Conservation (phyloP, 1,140 invertebrate genomes). For the Diprion similis region DNA sequence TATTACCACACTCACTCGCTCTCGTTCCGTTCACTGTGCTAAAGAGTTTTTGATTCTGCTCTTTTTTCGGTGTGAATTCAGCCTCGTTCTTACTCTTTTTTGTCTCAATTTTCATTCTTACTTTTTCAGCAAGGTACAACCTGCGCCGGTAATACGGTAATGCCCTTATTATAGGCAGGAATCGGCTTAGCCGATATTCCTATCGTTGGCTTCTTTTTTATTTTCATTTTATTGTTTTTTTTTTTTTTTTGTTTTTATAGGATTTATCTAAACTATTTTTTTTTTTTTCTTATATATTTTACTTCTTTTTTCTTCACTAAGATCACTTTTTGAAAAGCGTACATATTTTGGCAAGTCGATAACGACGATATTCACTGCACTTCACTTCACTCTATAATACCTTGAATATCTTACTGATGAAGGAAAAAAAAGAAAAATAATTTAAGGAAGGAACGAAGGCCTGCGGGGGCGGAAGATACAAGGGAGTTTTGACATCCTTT, state of each 20-base stretch:
- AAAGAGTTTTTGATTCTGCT: slow-evolving; percentile 6
- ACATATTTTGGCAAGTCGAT: slow-evolving; percentile 18
- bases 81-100: background rate
- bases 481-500: background rate
- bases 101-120: background rate
- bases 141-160: slow-evolving; percentile 42
- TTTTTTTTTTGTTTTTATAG: background rate
- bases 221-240: background rate
- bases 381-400: no score
- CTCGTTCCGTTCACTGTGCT: background rate
- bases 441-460: background rate
- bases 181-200: slow-evolving; percentile 52
- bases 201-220: slow-evolving; percentile 54
- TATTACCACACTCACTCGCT: background rate
- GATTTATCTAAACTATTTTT: slow-evolving; percentile 1
- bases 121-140: background rate
- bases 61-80: background rate
- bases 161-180: slow-evolving; percentile 61
- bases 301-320: slow-evolving; percentile 14
- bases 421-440: slow-evolving; percentile 12
- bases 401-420: no score
- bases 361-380: background rate
- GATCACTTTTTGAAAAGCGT: slow-evolving; percentile 8
- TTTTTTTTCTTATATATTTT: background rate
- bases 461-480: slow-evolving; percentile 4